phyloP scores from a whole-genome alignment of 2,797 vertebrate species.

The Rhadinocentrus ornatus region DNA sequence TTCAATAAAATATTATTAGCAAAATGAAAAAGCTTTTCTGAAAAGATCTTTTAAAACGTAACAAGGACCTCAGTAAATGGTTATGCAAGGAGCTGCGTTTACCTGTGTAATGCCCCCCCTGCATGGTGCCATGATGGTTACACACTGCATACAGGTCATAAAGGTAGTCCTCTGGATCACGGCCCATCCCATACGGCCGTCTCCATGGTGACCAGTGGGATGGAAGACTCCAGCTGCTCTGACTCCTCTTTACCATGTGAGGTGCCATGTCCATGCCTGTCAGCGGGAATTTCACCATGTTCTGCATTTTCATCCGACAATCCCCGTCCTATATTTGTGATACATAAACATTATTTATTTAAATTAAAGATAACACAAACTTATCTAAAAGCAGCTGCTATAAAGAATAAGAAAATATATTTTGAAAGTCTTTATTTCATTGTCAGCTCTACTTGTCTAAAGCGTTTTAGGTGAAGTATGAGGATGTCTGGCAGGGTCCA shows the following conservation, averaged over 20 bases:
- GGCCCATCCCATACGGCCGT: conserved; percentile 94
- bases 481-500: conserved; percentile 98
- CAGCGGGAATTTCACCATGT: conserved; percentile 95
- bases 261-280: conserved; percentile 97
- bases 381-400: not conserved
- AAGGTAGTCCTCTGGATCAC: conserved; percentile 96
- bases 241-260: conserved; percentile 96
- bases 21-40: not conserved
- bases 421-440: not conserved
- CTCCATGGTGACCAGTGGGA: conserved; percentile 99
- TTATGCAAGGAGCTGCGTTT: conserved; percentile 1
- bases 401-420: not conserved
- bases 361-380: not conserved
- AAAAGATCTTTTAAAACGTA: not conserved
- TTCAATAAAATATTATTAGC: not conserved
- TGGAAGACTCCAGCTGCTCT: conserved; percentile 98
- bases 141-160: conserved; percentile 98
- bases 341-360: not conserved
- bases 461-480: conserved; percentile 96
- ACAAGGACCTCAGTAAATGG: not conserved
- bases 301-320: conserved; percentile 94
- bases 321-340: conserved; percentile 89
- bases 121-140: conserved; percentile 99
- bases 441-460: conserved; percentile 87
- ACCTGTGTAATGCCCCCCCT: conserved; percentile 98